Conservation (phyloP, 2,113 vertebrate genomes). For the Barnardius zonarius region DNA sequence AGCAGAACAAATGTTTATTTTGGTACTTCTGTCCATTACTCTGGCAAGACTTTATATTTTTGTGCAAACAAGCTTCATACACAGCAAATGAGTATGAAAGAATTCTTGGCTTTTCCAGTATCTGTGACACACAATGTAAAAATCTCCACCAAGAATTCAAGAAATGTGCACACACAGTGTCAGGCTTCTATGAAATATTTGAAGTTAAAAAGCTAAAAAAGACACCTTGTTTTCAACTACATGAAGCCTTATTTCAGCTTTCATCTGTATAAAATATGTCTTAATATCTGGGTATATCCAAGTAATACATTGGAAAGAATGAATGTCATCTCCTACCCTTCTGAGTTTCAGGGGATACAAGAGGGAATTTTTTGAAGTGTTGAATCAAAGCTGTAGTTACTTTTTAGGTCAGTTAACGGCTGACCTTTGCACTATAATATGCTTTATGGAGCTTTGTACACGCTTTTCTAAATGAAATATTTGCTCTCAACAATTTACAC, state of each 20-base stretch:
- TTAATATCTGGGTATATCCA: constrained; percentile 40
- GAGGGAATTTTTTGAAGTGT: constrained; percentile 52
- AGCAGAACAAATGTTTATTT: constrained; percentile 32
- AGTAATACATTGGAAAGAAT: constrained; percentile 39
- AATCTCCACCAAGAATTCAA: constrained; percentile 26
- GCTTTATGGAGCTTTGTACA: not conserved
- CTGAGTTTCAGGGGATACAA: constrained; percentile 19
- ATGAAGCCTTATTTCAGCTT: constrained; percentile 55
- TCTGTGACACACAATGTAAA: not conserved
- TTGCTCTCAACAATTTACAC: not conserved
- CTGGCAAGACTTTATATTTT: not conserved
- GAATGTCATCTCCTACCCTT: constrained; percentile 25
- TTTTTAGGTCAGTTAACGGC: constrained; percentile 51
- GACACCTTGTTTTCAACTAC: constrained; percentile 59
- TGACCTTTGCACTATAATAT: constrained; percentile 27
- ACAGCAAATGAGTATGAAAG: not conserved
- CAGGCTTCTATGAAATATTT: constrained; percentile 40
- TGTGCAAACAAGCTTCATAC: constrained; percentile 16
- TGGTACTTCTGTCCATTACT: constrained; percentile 45
- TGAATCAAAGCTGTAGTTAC: constrained; percentile 44
- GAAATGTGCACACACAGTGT: not conserved
- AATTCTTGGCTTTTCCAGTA: constrained; percentile 3
- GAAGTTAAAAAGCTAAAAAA: constrained; percentile 33
- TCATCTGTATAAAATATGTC: constrained; percentile 56
- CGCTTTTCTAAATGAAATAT: not conserved